Evolutionary conservation across 2,888 invertebrate species (phyloP).

Genomic region (Apamea crenata): DNA sequence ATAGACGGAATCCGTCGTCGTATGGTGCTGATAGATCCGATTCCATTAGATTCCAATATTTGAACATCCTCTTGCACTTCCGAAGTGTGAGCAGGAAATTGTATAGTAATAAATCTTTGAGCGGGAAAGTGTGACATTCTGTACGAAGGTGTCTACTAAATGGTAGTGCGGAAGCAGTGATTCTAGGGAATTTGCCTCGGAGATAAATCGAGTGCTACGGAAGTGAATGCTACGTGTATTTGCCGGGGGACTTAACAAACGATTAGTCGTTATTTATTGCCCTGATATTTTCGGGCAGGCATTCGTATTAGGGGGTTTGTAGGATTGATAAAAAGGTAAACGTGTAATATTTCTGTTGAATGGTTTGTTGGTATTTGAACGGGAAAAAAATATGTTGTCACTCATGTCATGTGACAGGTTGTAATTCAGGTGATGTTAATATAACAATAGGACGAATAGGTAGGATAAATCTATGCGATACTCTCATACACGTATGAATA

Average conservation of each 20-base stretch:
- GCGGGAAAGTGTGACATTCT: conserved; percentile 49
- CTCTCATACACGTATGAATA: neutral
- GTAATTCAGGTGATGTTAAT: neutral
- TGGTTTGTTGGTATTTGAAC: conserved; percentile 6
- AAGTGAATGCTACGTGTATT: conserved; percentile 49
- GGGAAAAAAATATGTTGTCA: neutral
- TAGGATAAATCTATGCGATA: neutral
- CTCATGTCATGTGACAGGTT: neutral
- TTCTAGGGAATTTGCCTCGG: conserved; percentile 62
- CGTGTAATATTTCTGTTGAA: neutral
- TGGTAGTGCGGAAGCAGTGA: conserved; percentile 59
- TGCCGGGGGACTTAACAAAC: conserved; percentile 49
- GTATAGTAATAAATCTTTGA: conserved; percentile 64
- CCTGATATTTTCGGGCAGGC: conserved; percentile 21
- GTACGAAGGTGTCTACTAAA: conserved; percentile 59
- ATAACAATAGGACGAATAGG: neutral
- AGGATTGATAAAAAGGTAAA: conserved; percentile 21
- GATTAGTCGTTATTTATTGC: conserved; percentile 60
- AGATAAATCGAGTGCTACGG: conserved; percentile 58
- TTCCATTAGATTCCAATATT: conserved; percentile 72
- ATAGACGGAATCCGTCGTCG: conserved; percentile 49
- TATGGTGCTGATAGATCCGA: conserved; percentile 63
- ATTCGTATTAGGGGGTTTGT: conserved; percentile 25
- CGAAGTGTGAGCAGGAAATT: conserved; percentile 61
- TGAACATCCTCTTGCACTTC: conserved; percentile 65